Conservation (phyloP, 2,797 vertebrate species). For the Adelosebastes latens region DNA sequence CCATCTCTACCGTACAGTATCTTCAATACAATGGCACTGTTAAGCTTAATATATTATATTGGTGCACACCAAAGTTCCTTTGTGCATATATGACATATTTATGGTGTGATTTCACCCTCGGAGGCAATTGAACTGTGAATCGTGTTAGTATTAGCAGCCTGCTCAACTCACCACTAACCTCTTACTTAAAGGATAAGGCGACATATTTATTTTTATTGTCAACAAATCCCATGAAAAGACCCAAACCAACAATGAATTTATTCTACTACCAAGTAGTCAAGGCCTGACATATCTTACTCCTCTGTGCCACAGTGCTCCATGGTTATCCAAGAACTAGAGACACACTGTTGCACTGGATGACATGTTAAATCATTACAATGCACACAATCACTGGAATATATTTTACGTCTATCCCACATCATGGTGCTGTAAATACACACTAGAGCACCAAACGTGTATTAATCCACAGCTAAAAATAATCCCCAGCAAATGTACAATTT, state of each 20-base stretch:
- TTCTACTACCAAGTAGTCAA: too few species aligned
- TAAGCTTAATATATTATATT: background rate
- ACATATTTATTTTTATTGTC: too few species aligned
- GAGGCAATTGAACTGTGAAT: slow-evolving; percentile 11
- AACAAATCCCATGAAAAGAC: too few species aligned
- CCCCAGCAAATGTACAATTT: background rate
- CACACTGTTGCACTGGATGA: too few species aligned
- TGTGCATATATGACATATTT: background rate
- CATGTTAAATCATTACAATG: slow-evolving; percentile 1
- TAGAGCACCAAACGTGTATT: background rate
- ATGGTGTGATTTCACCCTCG: background rate
- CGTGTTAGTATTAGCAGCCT: background rate
- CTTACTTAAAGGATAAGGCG: slow-evolving; percentile 16
- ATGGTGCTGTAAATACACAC: background rate
- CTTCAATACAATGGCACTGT: slow-evolving; percentile 4
- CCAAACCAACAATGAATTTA: too few species aligned
- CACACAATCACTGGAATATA: background rate
- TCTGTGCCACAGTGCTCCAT: rapidly evolving
- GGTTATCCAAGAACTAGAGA: too few species aligned
- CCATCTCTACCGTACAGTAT: background rate
- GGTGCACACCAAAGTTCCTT: background rate
- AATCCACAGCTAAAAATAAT: background rate
- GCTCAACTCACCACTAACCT: slow-evolving; percentile 3
- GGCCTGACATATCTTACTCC: too few species aligned
- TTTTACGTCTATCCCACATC: background rate